Conservation (phyloP, 2,797 vertebrate species). For the Lacerta viridis region DNA sequence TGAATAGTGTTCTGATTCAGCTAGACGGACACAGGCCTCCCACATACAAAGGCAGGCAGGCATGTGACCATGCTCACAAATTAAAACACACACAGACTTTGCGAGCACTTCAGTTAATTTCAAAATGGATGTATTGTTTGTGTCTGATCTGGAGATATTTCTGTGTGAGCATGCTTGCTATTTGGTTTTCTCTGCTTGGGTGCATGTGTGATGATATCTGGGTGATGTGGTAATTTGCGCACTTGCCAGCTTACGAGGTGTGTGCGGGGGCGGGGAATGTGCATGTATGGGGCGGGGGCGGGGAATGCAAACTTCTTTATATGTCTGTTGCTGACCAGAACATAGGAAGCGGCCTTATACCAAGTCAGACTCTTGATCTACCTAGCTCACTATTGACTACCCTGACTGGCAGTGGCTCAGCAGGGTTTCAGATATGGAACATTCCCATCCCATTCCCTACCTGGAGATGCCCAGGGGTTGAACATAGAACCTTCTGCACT, state of each 20-base stretch:
- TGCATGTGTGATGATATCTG: not conserved
- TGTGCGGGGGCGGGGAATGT: not conserved
- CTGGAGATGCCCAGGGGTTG: too few species aligned
- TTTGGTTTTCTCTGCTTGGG: not conserved
- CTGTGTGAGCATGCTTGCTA: not conserved
- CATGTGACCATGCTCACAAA: not conserved
- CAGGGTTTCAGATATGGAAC: too few species aligned
- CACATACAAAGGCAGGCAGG: not conserved
- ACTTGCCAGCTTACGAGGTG: not conserved
- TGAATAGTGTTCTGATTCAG: not conserved
- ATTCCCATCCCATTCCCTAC: too few species aligned
- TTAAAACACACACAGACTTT: not conserved
- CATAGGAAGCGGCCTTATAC: too few species aligned
- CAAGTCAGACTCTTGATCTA: too few species aligned
- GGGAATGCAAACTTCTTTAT: not conserved
- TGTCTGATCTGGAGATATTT: not conserved
- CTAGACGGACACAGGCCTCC: not conserved
- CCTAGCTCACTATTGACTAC: too few species aligned
- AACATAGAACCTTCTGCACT: too few species aligned
- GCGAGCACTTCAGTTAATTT: not conserved
- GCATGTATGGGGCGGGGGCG: fast-evolving
- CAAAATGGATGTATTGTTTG: slow-evolving; percentile 6
- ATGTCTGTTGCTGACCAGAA: not conserved
- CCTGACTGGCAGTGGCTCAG: too few species aligned
- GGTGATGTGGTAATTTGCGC: not conserved